Evolutionary conservation across 1,140 invertebrate genomes (phyloP), one percentile per base, ranked within the genome.

Genomic region (Dreissena polymorpha): DNA sequence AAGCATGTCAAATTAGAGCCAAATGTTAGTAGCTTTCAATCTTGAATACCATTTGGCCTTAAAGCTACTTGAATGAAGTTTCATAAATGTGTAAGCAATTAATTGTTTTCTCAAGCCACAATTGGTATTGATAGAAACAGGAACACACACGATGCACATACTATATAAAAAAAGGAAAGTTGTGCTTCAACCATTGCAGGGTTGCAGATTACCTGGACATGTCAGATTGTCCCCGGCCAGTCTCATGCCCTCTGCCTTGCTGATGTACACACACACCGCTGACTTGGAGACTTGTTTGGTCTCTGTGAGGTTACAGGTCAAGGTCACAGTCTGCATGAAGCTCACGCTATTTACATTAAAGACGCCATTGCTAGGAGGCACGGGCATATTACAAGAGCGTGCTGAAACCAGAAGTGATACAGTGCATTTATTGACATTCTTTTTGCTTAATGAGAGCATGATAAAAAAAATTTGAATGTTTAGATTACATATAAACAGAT

Each of bases 191-290:
- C 2, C 39, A 39, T 39, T 39, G 39, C 3, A 5, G 39, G 39
- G 39, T 39, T 39, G 39, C 39, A 39, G 0, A 12, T 55, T 78
- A 78, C 76, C 76, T 68, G 76, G 76, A 53, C 76, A 78, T 29
- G 63, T 53, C 0, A 70, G 68, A 57, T 78, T 49, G 18, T 69
- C 76, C 10, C 76, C 76, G 69, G 14, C 51, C 27, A 78, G 39
- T n/a, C 29, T 14, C 50, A 78, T 27, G 27, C 14, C n/a, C 14
- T 21, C 53, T n/a, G 16, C 57, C 57, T 3, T 60, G 27, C n/a
- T 57, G 18, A 69, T 50, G 53, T 69, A 78, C 23, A 69, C 49
- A 78, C 76, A 78, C 0, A 29, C 8, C 27, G 51, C 65, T n/a
- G 13, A 39, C 3, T 21, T 18, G 57, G 10, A 8, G 16, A 53